phyloP scores from a whole-genome alignment of 2,113 vertebrate genomes.

The Pycnonotus jocosus region DNA sequence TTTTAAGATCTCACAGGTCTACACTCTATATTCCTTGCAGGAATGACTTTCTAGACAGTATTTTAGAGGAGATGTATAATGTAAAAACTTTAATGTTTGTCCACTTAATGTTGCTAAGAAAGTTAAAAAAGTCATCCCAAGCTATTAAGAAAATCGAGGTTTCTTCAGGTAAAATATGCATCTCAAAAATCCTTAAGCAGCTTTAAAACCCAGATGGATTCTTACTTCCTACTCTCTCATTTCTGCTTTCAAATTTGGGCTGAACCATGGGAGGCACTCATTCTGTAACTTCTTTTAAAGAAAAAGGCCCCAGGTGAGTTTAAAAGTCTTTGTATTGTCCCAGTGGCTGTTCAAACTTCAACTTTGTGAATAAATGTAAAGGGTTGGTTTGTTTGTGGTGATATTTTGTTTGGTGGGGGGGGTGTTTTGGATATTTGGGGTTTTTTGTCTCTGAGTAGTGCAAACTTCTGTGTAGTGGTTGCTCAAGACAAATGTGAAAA shows the following conservation, averaged over 20 bases:
- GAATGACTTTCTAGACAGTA: background rate
- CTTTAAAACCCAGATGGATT: background rate
- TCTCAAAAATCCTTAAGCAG: background rate
- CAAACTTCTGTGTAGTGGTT: background rate
- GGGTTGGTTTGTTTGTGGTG: background rate
- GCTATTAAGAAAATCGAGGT: rapidly evolving
- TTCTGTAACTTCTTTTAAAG: background rate
- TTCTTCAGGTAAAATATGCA: background rate
- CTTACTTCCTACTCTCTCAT: background rate
- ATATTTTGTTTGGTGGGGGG: background rate
- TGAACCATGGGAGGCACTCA: background rate
- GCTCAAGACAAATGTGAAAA: background rate
- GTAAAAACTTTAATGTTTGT: background rate
- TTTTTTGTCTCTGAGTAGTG: rapidly evolving
- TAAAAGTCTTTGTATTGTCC: background rate
- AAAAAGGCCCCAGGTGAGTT: background rate
- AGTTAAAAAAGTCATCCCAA: background rate
- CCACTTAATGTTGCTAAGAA: background rate
- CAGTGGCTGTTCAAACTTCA: background rate
- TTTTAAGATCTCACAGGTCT: background rate
- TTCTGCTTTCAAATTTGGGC: background rate
- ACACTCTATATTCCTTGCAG: background rate
- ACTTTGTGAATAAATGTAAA: background rate
- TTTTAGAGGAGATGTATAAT: background rate
- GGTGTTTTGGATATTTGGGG: background rate